These are phyloP conservation scores for Pseudomyrmex gracilis DNA, from an alignment of 1,140 invertebrate genomes.

Conservation along the genomic window DNA sequence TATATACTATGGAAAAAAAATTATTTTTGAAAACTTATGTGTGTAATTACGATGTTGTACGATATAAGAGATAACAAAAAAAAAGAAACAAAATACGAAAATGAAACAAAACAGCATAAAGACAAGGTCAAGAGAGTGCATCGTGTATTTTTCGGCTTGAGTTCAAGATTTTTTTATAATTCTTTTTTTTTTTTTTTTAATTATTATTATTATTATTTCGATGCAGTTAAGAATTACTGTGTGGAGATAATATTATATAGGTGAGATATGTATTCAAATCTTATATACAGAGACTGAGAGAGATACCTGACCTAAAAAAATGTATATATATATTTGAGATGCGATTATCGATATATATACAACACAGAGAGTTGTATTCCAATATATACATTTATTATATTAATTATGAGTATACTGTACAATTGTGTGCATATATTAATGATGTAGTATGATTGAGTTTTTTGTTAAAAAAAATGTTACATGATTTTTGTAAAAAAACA, in stretches of 20 bases:
- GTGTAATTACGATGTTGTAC: constrained; percentile 12
- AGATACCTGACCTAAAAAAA: constrained; percentile 81
- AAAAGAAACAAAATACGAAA: constrained; percentile 14
- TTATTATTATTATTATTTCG: constrained; percentile 61
- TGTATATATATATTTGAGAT: constrained; percentile 80
- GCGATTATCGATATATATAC: constrained; percentile 65
- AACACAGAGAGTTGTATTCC: constrained; percentile 50
- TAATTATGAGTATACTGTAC: constrained; percentile 67
- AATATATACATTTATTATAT: constrained; percentile 57
- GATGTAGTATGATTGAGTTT: constrained; percentile 78
- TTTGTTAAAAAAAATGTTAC: constrained; percentile 78
- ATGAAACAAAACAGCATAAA: constrained; percentile 64
- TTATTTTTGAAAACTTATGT: constrained; percentile 51
- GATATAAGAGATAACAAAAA: too few relatives aligned
- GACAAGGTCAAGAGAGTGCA: constrained; percentile 66
- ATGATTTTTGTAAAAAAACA: constrained; percentile 77
- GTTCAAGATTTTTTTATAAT: constrained; percentile 65
- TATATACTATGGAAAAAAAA: constrained; percentile 14
- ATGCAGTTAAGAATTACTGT: constrained; percentile 52
- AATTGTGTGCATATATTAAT: constrained; percentile 69
- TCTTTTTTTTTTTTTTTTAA: constrained; percentile 63
- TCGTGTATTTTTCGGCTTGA: constrained; percentile 69
- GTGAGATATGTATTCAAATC: constrained; percentile 75
- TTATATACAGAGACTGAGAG: constrained; percentile 80
- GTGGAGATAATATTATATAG: constrained; percentile 20